Percentiles rank a stretch among this genome's conserved stretches.
Evolutionary conservation across 1,140 invertebrate species (phyloP).

Genomic region (Ericerus pela): DNA sequence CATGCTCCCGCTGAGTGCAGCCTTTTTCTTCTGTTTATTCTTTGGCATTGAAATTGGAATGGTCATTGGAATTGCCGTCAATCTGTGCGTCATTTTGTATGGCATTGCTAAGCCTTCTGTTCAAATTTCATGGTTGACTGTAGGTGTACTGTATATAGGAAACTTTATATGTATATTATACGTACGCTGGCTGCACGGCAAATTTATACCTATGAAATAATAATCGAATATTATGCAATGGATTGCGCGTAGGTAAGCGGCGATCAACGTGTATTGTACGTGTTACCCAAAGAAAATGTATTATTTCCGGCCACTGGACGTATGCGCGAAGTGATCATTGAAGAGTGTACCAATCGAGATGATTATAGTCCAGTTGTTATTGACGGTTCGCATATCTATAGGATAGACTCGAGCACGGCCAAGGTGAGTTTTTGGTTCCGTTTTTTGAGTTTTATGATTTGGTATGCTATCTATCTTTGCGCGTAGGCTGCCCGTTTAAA

Average conservation of each 20-base stretch:
- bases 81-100: conserved; percentile 50
- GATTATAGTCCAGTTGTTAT: conserved; percentile 36
- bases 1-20: conserved; percentile 43
- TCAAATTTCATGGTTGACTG: conserved; percentile 28
- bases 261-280: conserved; percentile 27
- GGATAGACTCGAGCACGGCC: conserved; percentile 46
- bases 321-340: conserved; percentile 33
- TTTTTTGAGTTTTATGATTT: background rate
- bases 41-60: conserved; percentile 58
- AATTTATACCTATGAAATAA: background rate
- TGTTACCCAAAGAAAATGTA: conserved; percentile 43
- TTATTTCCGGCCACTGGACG: conserved; percentile 51
- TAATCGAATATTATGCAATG: background rate
- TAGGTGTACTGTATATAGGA: conserved; percentile 24
- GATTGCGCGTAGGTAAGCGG: conserved; percentile 20
- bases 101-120: conserved; percentile 45
- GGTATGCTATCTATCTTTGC: background rate
- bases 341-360: conserved; percentile 27
- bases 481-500: no score
- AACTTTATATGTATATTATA: background rate
- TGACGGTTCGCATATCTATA: conserved; percentile 41
- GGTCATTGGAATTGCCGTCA: conserved; percentile 46
- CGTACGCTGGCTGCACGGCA: background rate
- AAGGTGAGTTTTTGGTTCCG: conserved; percentile 30
- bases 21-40: conserved; percentile 43